phyloP scores from a whole-genome alignment of 2,113 vertebrate species.

The Thalassoma bifasciatum region DNA sequence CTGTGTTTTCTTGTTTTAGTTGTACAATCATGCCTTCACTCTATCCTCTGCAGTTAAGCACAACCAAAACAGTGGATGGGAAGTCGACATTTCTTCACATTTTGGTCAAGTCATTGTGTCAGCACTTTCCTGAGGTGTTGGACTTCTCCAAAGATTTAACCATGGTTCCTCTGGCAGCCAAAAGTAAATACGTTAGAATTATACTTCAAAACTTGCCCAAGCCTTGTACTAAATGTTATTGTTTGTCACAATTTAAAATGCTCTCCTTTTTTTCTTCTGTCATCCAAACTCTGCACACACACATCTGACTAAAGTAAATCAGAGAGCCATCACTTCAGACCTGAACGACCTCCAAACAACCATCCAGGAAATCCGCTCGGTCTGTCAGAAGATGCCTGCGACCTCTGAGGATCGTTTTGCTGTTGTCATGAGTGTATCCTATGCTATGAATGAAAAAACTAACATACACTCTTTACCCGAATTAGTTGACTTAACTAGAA shows the following conservation, averaged over 20 bases:
- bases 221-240: neutral
- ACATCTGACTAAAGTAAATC: constrained; percentile 86
- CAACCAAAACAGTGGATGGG: constrained; percentile 97
- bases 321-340: constrained; percentile 89
- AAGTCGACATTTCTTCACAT: constrained; percentile 99
- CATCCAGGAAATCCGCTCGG: constrained; percentile 90
- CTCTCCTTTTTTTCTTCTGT: too few species aligned
- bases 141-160: constrained; percentile 96
- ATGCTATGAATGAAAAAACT: too few species aligned
- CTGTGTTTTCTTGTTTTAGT: neutral
- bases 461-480: too few species aligned
- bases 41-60: constrained; percentile 87
- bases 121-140: constrained; percentile 97
- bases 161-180: constrained; percentile 93
- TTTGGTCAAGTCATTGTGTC: constrained; percentile 95
- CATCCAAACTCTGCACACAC: too few species aligned
- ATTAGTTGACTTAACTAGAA: too few species aligned
- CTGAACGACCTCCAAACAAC: constrained; percentile 91
- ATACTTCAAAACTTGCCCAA: neutral
- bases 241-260: neutral
- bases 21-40: neutral
- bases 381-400: constrained; percentile 91
- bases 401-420: constrained; percentile 91
- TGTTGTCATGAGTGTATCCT: constrained; percentile 95
- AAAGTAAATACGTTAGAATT: constrained; percentile 83